phyloP scores from a whole-genome alignment of 2,113 vertebrate genomes.

The Phrynosoma blainvillii region DNA sequence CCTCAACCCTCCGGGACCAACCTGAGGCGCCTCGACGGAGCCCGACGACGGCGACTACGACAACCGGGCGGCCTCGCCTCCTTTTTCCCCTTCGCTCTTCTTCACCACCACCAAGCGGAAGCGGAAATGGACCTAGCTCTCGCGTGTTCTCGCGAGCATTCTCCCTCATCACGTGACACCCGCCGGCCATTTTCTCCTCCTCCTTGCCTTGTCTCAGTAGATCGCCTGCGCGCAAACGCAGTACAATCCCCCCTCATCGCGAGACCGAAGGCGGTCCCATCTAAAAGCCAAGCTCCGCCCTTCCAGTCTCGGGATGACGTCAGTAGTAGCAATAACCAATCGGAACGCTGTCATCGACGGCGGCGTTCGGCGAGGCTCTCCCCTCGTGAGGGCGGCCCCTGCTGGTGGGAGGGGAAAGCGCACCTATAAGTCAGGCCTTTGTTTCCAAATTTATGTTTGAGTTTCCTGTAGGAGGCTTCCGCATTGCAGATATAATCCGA shows the following conservation, averaged over 20 bases:
- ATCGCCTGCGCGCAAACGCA: too few species aligned
- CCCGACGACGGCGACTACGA: neutral
- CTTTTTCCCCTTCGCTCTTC: too few species aligned
- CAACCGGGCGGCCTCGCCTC: neutral
- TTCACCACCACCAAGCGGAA: slow-evolving; percentile 29
- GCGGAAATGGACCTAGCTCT: neutral
- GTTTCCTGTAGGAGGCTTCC: too few species aligned
- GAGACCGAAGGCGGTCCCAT: too few species aligned
- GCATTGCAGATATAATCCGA: too few species aligned
- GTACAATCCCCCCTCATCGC: too few species aligned
- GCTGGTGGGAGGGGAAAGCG: neutral
- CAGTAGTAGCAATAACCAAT: too few species aligned
- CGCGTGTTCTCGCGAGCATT: too few species aligned
- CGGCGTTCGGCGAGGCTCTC: too few species aligned
- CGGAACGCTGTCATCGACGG: too few species aligned
- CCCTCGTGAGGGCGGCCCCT: neutral
- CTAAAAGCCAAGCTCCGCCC: neutral
- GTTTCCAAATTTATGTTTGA: too few species aligned
- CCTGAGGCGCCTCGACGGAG: neutral
- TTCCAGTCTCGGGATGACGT: neutral
- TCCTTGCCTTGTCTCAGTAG: neutral
- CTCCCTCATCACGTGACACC: neutral
- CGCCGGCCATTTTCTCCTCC: neutral
- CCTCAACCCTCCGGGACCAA: neutral
- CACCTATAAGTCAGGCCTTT: neutral